Conservation (phyloP, 2,797 vertebrate genomes). For the Jordanella pulchra region DNA sequence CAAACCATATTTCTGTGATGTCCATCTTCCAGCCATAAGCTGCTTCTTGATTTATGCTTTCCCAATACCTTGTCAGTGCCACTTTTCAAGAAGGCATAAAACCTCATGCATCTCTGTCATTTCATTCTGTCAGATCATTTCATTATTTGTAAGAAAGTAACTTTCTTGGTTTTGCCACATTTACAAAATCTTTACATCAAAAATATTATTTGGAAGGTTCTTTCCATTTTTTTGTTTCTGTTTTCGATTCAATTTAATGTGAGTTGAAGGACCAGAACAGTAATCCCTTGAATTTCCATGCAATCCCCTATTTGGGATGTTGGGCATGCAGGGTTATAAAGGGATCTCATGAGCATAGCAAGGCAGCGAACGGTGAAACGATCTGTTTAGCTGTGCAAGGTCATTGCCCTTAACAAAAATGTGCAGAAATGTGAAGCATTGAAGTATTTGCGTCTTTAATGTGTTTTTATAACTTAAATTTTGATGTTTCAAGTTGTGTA, state of each 20-base stretch:
- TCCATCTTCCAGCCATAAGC: slow-evolving; percentile 49
- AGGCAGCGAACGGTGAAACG: slow-evolving; percentile 50
- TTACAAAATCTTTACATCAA: slow-evolving; percentile 36
- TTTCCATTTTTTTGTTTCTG: slow-evolving; percentile 28
- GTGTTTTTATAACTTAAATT: neutral
- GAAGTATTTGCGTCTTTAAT: neutral
- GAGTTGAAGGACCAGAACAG: slow-evolving; percentile 55
- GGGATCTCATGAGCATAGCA: slow-evolving; percentile 58
- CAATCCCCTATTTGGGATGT: slow-evolving; percentile 76
- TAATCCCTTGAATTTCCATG: slow-evolving; percentile 71
- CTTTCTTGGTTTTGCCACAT: slow-evolving; percentile 34
- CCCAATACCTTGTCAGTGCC: slow-evolving; percentile 34
- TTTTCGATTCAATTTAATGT: slow-evolving; percentile 72
- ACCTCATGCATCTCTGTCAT: slow-evolving; percentile 50
- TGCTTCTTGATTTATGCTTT: slow-evolving; percentile 56
- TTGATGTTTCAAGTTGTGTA: neutral
- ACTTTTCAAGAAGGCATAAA: slow-evolving; percentile 42
- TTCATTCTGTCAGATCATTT: slow-evolving; percentile 40
- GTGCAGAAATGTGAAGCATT: neutral
- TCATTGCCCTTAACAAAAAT: slow-evolving; percentile 53
- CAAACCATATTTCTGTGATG: slow-evolving; percentile 70
- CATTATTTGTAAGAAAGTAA: slow-evolving; percentile 58
- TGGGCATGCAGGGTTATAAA: slow-evolving; percentile 72
- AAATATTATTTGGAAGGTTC: slow-evolving; percentile 25
- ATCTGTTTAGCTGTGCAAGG: slow-evolving; percentile 62